Evolutionary conservation across 2,888 invertebrate genomes (phyloP).

Genomic region (Luffia ferchaultella): DNA sequence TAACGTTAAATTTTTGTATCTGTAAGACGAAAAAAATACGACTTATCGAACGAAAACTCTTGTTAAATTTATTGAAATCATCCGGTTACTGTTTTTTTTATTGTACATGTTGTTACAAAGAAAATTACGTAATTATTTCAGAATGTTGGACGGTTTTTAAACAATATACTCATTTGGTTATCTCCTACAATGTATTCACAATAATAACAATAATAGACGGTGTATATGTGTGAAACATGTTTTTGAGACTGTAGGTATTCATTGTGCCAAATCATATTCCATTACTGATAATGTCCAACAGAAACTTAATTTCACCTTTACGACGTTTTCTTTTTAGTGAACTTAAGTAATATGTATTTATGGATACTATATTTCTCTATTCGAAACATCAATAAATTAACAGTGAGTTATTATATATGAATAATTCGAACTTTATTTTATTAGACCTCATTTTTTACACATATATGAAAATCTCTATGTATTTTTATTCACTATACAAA

Average conservation of each 20-base stretch:
- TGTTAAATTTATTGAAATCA: constrained; percentile 17
- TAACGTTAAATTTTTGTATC: constrained; percentile 46
- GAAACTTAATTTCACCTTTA: too few relatives aligned
- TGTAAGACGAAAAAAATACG: constrained; percentile 37
- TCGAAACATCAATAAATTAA: neutral
- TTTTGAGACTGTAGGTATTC: too few relatives aligned
- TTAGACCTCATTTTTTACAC: constrained; percentile 15
- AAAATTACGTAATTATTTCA: constrained; percentile 6
- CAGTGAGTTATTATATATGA: neutral
- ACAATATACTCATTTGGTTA: too few relatives aligned
- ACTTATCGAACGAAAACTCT: constrained; percentile 38
- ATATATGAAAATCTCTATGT: constrained; percentile 22
- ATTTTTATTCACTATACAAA: constrained; percentile 39
- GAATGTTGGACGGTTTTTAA: constrained; percentile 16
- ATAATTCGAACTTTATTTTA: neutral
- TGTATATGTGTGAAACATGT: too few relatives aligned
- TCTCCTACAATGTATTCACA: too few relatives aligned
- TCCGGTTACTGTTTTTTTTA: constrained; percentile 11
- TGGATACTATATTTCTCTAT: too few relatives aligned
- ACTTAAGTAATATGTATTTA: too few relatives aligned
- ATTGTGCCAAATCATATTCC: too few relatives aligned
- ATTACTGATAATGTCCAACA: too few relatives aligned
- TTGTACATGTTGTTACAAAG: constrained; percentile 5
- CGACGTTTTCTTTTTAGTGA: too few relatives aligned
- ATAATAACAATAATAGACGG: too few relatives aligned